A percentile compares a stretch with the other conserved stretches of the same genome.
Conservation (phyloP, 92 coral and sea anemone genomes). For the Paramuricea clavata region DNA sequence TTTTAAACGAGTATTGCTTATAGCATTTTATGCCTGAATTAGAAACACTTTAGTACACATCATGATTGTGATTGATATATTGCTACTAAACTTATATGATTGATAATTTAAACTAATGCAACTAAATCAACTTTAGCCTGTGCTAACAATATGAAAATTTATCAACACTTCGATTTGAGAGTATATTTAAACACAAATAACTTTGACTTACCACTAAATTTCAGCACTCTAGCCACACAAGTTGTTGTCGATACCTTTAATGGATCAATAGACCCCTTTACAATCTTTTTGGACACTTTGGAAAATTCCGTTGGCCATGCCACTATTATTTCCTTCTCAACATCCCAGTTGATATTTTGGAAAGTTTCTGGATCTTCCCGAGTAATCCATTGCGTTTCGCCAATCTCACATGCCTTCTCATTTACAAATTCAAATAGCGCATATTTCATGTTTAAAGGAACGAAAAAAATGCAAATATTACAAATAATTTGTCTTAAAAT, state of each 20-base stretch:
- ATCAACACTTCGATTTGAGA: no score
- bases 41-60: no score
- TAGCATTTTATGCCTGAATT: no score
- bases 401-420: slow-evolving; percentile 13
- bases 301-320: slow-evolving; percentile 3
- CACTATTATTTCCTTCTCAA: not conserved
- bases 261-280: slow-evolving; percentile 18
- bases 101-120: no score
- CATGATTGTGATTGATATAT: no score
- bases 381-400: slow-evolving; percentile 16
- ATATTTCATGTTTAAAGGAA: not conserved
- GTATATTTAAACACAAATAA: no score
- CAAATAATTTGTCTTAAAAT: no score
- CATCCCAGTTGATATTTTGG: slow-evolving; percentile 10
- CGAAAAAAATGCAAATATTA: not conserved
- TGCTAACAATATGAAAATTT: no score
- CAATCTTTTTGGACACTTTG: not conserved
- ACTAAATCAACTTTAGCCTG: no score
- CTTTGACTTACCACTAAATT: slow-evolving; percentile 12
- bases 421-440: slow-evolving; percentile 13
- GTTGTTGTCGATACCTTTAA: not conserved
- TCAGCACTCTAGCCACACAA: not conserved
- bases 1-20: no score
- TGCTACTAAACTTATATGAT: no score
- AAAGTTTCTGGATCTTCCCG: slow-evolving; percentile 2